Percentiles rank a stretch among this genome's conserved stretches.
Evolutionary conservation across 2,113 vertebrate species (phyloP).

Genomic region (Uria lomvia): DNA sequence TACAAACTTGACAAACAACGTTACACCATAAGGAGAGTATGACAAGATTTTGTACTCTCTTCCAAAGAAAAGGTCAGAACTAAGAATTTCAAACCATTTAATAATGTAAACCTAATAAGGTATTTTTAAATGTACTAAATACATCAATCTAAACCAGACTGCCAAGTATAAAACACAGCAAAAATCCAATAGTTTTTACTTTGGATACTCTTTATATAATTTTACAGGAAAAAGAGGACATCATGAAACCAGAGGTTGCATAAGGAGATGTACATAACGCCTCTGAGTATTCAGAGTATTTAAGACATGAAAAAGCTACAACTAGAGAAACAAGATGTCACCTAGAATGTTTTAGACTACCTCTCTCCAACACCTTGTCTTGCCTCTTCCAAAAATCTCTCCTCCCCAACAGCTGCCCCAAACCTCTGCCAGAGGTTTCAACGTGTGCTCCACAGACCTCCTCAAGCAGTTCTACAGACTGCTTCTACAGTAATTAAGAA

Average conservation of each 20-base stretch:
- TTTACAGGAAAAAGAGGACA: neutral
- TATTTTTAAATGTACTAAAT: neutral
- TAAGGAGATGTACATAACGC: neutral
- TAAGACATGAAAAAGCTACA: neutral
- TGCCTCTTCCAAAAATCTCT: neutral
- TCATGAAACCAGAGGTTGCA: neutral
- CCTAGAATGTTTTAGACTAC: neutral
- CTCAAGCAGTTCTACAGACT: neutral
- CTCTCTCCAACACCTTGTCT: neutral
- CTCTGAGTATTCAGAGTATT: neutral
- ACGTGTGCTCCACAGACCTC: neutral
- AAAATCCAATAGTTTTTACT: neutral
- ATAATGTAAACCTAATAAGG: neutral
- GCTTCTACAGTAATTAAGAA: neutral
- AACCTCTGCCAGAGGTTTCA: neutral
- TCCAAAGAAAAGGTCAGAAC: neutral
- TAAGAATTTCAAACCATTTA: neutral
- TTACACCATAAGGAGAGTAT: neutral
- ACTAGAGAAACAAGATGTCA: neutral
- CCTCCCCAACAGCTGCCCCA: neutral
- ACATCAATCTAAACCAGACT: neutral
- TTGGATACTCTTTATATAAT: neutral
- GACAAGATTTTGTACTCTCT: neutral
- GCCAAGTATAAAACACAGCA: neutral
- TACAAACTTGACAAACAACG: neutral